These are phyloP conservation scores for Mico argentatus DNA, from an alignment of 2,797 vertebrate genomes.

Conservation along the genomic window DNA sequence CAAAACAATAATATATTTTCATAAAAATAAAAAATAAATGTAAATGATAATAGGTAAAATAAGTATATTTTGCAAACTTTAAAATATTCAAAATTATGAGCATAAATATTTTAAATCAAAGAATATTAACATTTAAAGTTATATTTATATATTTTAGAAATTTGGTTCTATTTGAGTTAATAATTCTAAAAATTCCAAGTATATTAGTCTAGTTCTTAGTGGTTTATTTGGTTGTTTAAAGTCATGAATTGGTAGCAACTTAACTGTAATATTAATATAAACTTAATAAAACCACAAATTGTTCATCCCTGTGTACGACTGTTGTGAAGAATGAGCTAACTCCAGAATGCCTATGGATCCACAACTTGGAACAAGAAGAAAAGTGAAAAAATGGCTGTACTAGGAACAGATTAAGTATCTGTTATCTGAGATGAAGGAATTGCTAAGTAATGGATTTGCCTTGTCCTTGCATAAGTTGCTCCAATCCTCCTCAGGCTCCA, in stretches of 20 bases:
- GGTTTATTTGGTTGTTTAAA: background rate
- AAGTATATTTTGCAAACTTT: background rate
- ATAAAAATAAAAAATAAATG: background rate
- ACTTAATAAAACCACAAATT: background rate
- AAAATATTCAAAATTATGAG: background rate
- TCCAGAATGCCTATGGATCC: background rate
- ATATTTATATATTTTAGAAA: background rate
- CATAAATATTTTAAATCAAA: background rate
- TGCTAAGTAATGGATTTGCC: too few relatives aligned
- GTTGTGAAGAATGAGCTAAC: background rate
- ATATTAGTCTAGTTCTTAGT: background rate
- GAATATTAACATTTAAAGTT: background rate
- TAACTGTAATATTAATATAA: background rate
- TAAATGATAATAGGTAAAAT: background rate
- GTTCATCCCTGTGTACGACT: background rate
- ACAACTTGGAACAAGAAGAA: background rate
- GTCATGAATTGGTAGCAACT: background rate
- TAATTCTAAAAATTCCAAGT: background rate
- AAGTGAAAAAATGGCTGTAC: background rate
- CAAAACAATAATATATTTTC: background rate
- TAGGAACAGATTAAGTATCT: too few relatives aligned
- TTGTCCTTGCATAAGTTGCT: background rate
- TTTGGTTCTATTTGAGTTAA: background rate
- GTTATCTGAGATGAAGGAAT: background rate
- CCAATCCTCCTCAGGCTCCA: background rate